Evolutionary conservation across 2,113 vertebrate genomes (phyloP).

Genomic region (Oxyruncus cristatus): DNA sequence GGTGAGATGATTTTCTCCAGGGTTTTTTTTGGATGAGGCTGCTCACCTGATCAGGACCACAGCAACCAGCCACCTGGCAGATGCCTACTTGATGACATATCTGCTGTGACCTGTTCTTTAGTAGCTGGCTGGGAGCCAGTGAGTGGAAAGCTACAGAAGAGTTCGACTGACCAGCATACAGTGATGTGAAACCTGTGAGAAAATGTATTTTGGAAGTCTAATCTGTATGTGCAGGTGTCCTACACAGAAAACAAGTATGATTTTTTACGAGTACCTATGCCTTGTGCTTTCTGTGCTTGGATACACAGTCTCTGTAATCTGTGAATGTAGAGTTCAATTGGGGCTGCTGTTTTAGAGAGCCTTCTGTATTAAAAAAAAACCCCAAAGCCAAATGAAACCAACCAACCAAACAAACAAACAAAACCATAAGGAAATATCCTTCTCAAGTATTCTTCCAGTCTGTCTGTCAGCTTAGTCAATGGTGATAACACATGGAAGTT

Average conservation of each 20-base stretch:
- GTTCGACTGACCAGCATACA: fast-evolving
- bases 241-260: not conserved
- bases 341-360: not conserved
- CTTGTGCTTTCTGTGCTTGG: not conserved
- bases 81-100: not conserved
- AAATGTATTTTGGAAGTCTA: not conserved
- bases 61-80: not conserved
- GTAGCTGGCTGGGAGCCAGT: not conserved
- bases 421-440: not conserved
- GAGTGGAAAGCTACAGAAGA: not conserved
- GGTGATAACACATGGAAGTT: not conserved
- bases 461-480: not conserved
- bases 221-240: fast-evolving
- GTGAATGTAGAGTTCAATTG: not conserved
- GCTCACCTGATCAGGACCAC: not conserved
- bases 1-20: not conserved
- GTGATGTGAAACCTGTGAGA: not conserved
- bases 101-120: not conserved
- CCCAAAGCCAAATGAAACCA: not conserved
- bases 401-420: no score
- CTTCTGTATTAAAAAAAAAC: not conserved
- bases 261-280: not conserved
- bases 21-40: not conserved
- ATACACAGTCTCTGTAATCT: not conserved
- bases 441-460: not conserved